Conservation (phyloP, 2,888 invertebrate species). For the Nomada ferruginata region DNA sequence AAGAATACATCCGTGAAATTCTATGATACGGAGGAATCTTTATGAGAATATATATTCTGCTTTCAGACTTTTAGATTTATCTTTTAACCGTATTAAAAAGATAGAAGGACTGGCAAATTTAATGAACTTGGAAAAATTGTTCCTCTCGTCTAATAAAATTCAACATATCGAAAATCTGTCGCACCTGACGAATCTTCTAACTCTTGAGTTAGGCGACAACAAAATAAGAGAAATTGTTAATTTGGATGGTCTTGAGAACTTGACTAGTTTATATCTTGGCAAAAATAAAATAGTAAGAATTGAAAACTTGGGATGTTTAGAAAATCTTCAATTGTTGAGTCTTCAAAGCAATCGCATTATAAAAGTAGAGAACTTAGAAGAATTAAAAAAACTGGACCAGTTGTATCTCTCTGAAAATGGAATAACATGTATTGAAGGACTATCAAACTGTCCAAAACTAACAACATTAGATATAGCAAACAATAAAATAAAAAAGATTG, state of each 20-base stretch:
- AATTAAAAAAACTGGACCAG: slow-evolving; percentile 91
- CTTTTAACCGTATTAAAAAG: slow-evolving; percentile 96
- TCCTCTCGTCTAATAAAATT: slow-evolving; percentile 95
- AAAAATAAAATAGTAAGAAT: slow-evolving; percentile 97
- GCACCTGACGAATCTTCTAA: slow-evolving; percentile 90
- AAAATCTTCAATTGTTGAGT: slow-evolving; percentile 92
- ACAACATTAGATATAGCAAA: slow-evolving; percentile 96
- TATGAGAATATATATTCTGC: neutral
- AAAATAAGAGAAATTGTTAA: slow-evolving; percentile 95
- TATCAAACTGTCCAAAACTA: slow-evolving; percentile 89
- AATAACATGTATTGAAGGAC: slow-evolving; percentile 90
- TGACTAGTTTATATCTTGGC: slow-evolving; percentile 94
- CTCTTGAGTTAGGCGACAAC: slow-evolving; percentile 98
- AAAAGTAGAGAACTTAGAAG: slow-evolving; percentile 93
- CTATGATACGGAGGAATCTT: neutral
- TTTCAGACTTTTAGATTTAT: slow-evolving; percentile 94
- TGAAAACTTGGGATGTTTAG: slow-evolving; percentile 90
- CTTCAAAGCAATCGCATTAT: slow-evolving; percentile 95
- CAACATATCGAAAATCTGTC: slow-evolving; percentile 94
- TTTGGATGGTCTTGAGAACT: slow-evolving; percentile 89
- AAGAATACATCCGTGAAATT: neutral
- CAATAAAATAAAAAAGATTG: slow-evolving; percentile 92
- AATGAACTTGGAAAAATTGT: slow-evolving; percentile 92
- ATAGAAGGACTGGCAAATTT: slow-evolving; percentile 93
- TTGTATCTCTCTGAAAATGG: slow-evolving; percentile 98